Evolutionary conservation across 2,888 invertebrate species (phyloP).

Genomic region (Pachydiplax longipennis): DNA sequence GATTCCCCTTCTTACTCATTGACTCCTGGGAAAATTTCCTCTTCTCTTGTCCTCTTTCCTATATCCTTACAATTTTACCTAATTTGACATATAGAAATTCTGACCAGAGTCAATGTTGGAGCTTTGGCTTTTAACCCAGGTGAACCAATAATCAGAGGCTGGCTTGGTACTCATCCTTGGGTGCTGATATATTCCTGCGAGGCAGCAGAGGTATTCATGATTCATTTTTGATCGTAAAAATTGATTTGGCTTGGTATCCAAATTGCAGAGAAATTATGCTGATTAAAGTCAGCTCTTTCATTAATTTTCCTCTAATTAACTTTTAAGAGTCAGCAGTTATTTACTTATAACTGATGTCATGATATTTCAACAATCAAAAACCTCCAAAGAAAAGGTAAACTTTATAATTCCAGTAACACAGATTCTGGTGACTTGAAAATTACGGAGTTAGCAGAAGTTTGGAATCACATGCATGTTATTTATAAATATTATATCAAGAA

Average conservation of each 20-base stretch:
- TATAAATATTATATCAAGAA: no score
- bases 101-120: constrained; percentile 51
- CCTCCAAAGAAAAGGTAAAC: no score
- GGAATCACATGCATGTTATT: no score
- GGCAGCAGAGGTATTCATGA: constrained; percentile 53
- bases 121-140: constrained; percentile 51
- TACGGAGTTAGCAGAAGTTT: no score
- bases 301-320: no score
- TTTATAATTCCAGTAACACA: no score
- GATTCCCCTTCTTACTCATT: neutral
- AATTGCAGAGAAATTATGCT: no score
- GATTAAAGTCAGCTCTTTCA: no score
- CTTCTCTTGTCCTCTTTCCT: neutral
- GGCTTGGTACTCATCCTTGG: constrained; percentile 52
- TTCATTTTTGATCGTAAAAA: constrained; percentile 35
- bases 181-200: constrained; percentile 52
- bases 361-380: no score
- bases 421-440: no score
- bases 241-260: neutral
- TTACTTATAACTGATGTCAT: no score
- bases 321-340: no score
- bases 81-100: constrained; percentile 50
- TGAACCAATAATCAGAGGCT: constrained; percentile 52
- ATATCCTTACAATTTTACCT: neutral
- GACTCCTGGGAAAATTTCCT: neutral